A percentile compares a stretch with the other conserved stretches of the same genome.
phyloP scores from a whole-genome alignment of 2,888 invertebrate species.

The Euzophera pinguis region DNA sequence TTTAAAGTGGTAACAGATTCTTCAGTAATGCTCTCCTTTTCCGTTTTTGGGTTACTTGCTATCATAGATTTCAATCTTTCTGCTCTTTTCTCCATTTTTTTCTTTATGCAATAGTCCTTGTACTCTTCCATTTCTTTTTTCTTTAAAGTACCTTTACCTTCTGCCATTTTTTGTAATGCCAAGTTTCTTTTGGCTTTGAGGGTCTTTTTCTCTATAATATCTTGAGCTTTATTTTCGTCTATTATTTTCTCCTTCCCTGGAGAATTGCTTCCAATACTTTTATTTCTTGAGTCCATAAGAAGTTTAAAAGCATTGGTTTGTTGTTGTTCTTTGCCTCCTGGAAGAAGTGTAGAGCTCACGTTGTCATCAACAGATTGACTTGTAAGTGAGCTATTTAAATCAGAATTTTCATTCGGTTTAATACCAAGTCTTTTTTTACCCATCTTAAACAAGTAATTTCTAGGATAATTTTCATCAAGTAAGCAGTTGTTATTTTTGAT shows the following conservation, averaged over 20 bases:
- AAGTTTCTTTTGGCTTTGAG: constrained; percentile 70
- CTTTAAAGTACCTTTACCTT: constrained; percentile 79
- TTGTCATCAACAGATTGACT: constrained; percentile 8
- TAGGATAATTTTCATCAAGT: constrained; percentile 32
- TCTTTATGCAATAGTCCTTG: constrained; percentile 77
- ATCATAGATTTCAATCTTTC: constrained; percentile 77
- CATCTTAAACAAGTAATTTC: constrained; percentile 64
- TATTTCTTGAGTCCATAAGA: constrained; percentile 84
- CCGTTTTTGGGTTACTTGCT: constrained; percentile 31
- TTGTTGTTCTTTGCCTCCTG: constrained; percentile 36
- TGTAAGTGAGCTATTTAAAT: constrained; percentile 13
- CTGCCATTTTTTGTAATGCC: constrained; percentile 81
- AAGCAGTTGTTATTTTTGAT: constrained; percentile 15
- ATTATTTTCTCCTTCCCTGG: constrained; percentile 74
- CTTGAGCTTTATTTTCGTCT: constrained; percentile 40
- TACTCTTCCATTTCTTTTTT: constrained; percentile 80
- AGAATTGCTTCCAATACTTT: constrained; percentile 82
- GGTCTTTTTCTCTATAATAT: constrained; percentile 43
- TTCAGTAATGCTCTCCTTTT: constrained; percentile 22
- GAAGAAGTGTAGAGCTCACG: background rate
- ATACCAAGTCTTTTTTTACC: constrained; percentile 42
- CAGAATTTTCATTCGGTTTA: constrained; percentile 21
- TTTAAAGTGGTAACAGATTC: constrained; percentile 15
- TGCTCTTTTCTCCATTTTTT: constrained; percentile 80
- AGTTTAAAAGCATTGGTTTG: constrained; percentile 81